Percentiles rank a stretch among this genome's conserved stretches.
Evolutionary conservation across 2,113 vertebrate genomes (phyloP).

Genomic region (Catharus bicknelli): DNA sequence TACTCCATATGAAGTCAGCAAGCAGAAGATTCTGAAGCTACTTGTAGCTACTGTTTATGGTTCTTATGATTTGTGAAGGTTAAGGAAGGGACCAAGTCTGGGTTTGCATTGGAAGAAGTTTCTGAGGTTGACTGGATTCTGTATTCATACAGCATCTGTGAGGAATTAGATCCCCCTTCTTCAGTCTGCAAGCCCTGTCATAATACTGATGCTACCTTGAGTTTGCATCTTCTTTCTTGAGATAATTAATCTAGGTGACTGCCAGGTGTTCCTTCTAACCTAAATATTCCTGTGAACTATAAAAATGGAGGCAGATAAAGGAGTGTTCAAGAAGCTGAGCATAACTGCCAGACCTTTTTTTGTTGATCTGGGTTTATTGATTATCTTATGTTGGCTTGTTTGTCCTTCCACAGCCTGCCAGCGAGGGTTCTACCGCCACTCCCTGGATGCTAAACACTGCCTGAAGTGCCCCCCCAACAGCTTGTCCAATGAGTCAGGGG

Average conservation of each 20-base stretch:
- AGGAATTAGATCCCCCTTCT: not conserved
- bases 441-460: constrained; percentile 45
- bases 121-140: not conserved
- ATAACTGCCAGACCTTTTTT: not conserved
- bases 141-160: not conserved
- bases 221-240: not conserved
- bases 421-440: constrained; percentile 68
- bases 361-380: not conserved
- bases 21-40: not conserved
- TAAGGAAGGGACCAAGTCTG: not conserved
- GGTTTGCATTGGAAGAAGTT: not conserved
- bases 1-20: not conserved
- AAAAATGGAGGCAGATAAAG: not conserved
- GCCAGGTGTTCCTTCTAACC: not conserved
- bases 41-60: not conserved
- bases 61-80: not conserved
- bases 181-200: not conserved
- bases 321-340: not conserved
- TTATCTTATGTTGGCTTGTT: not conserved
- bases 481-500: constrained; percentile 42
- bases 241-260: not conserved
- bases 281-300: not conserved
- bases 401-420: constrained; percentile 69
- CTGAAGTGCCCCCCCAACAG: constrained; percentile 75
- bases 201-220: not conserved